A percentile compares a stretch with the other conserved stretches of the same genome.
Conservation (phyloP, 2,888 invertebrate genomes). For the Cataglyphis albicans region DNA sequence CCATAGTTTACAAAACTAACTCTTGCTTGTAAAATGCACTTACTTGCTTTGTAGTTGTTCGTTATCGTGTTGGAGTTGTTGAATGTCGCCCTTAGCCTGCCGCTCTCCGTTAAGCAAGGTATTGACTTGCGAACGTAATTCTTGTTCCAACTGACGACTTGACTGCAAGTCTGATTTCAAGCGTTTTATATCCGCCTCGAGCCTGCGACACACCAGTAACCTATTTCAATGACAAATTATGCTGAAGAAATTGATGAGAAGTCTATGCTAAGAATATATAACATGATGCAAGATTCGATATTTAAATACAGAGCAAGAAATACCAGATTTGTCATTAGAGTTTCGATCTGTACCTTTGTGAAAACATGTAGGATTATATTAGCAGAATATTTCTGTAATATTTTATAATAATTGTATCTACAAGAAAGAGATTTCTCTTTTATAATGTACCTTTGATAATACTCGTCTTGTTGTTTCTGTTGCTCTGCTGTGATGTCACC, state of each 20-base stretch:
- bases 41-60: conserved; percentile 95
- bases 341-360: conserved; percentile 26
- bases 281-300: conserved; percentile 23
- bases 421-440: background rate
- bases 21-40: conserved; percentile 76
- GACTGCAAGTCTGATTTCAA: conserved; percentile 91
- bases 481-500: conserved; percentile 84
- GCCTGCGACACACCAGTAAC: conserved; percentile 87
- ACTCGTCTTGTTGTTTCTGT: conserved; percentile 86
- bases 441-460: conserved; percentile 85
- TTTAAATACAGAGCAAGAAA: conserved; percentile 8
- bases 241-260: conserved; percentile 60
- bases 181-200: conserved; percentile 91
- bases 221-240: conserved; percentile 77
- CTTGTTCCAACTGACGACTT: conserved; percentile 91
- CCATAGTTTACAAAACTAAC: background rate
- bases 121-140: conserved; percentile 90
- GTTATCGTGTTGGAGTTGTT: conserved; percentile 93
- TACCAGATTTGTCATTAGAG: conserved; percentile 42
- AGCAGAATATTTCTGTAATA: conserved; percentile 6
- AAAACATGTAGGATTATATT: conserved; percentile 28
- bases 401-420: background rate
- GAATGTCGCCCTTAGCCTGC: conserved; percentile 90
- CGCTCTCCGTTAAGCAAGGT: conserved; percentile 90
- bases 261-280: conserved; percentile 20